Percentiles rank a stretch among this genome's conserved stretches.
These are phyloP conservation scores for Ophiothrix spiculata DNA, from an alignment of 35 echinoderm and acorn worm genomes.

Conservation along the genomic window DNA sequence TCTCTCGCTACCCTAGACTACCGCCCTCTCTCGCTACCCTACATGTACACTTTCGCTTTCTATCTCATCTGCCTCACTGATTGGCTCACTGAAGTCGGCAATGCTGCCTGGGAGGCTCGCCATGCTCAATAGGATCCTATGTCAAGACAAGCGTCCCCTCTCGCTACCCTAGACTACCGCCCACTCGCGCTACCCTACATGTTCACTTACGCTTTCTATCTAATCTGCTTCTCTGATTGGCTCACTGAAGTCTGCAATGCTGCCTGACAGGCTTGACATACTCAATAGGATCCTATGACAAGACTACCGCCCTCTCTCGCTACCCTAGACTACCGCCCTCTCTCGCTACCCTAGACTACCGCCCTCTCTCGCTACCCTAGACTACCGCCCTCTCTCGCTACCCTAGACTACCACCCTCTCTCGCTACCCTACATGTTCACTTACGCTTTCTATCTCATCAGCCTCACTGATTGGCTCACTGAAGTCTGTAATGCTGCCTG, in stretches of 20 bases:
- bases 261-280: conserved; percentile 75
- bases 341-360: no score
- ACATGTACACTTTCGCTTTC: conserved; percentile 95
- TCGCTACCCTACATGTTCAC: conserved; percentile 15
- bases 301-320: no score
- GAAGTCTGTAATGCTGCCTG: conserved; percentile 84
- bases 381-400: no score
- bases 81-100: conserved; percentile 89
- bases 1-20: no score
- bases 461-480: conserved; percentile 97
- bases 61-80: conserved; percentile 97
- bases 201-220: conserved; percentile 91
- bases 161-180: no score
- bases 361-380: no score
- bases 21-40: not conserved
- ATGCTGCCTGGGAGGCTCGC: conserved; percentile 79
- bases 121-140: no score
- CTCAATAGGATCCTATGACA: no score
- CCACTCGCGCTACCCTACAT: no score
- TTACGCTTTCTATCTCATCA: conserved; percentile 98
- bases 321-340: no score
- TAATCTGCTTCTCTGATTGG: conserved; percentile 97
- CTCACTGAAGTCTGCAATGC: conserved; percentile 90
- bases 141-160: no score
- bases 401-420: no score